These are phyloP conservation scores for Percina caprodes DNA, from an alignment of 2,113 vertebrate genomes.

Conservation along the genomic window DNA sequence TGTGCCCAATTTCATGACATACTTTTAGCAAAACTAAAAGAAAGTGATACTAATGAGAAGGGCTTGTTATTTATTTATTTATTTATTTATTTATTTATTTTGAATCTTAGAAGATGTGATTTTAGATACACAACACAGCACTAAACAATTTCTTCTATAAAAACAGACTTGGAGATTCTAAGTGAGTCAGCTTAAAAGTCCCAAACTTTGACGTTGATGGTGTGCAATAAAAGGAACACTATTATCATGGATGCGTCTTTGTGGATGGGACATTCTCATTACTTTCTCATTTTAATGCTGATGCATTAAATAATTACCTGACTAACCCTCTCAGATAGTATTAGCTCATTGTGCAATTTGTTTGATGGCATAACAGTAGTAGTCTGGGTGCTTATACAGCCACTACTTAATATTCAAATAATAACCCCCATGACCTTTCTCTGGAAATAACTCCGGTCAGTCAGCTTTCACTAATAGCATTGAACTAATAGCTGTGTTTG, in stretches of 20 bases:
- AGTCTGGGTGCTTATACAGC: constrained; percentile 46
- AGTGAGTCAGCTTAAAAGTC: background rate
- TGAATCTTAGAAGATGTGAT: background rate
- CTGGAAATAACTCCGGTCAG: constrained; percentile 29
- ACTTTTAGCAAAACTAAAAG: background rate
- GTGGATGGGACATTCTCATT: constrained; percentile 28
- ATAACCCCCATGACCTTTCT: constrained; percentile 13
- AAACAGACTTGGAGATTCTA: background rate
- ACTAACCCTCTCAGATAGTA: constrained; percentile 19
- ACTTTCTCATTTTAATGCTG: constrained; percentile 26
- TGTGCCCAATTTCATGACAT: background rate
- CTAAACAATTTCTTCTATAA: no score
- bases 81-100: no score
- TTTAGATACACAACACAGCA: background rate
- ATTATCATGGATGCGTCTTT: constrained; percentile 30
- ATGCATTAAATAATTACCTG: constrained; percentile 39
- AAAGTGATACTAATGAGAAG: background rate
- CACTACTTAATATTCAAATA: constrained; percentile 50
- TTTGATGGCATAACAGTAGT: constrained; percentile 51
- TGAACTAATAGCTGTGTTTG: constrained; percentile 45
- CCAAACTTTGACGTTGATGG: constrained; percentile 8
- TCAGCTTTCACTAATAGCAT: constrained; percentile 50
- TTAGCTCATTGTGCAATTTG: constrained; percentile 41
- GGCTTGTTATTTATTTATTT: background rate
- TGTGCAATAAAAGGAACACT: background rate